Evolutionary conservation across 2,797 vertebrate genomes (phyloP), one percentile per base, ranked within the genome.

Genomic region (Periparus ater): DNA sequence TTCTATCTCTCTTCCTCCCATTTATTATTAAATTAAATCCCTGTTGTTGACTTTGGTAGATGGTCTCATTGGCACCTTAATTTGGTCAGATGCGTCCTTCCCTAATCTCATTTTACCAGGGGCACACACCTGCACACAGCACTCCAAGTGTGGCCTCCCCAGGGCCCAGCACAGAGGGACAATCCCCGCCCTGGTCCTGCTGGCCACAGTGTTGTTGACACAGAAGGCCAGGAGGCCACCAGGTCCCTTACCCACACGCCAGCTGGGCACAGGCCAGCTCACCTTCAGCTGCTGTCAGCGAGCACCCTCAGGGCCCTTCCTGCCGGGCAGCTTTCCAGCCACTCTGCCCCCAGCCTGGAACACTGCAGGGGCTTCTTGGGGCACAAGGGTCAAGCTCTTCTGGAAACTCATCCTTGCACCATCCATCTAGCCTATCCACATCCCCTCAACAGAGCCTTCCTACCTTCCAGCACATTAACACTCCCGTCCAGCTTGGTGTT

Each of bases 251-350:
- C 20, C 17, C 21, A 30, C 5, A 40, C 6, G 38, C 13, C 38
- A 40, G 38, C 5, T 60, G 7, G 20, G 10, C 6, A 30, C 17
- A 7, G 0, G 0, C 11, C 1, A 5, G 17, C 11, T 53, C 29
- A 6, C 1, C 0, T 30, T 53, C 1, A 2, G 20, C 53, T 3
- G 3, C 67, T 45, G 8, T 30, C 2, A 0, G 10, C 20, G 47
- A 34, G 47, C 4, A 47, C 3, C 1, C 1, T 11, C 25, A 61
- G 11, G 4, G 48, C 12, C 21, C 61, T 54, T 60, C 25, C 25
- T 1, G 1, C 34, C 25, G 19, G 53, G 25, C 45, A 74, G 8
- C 17, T 60, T 40, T 61, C 18, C 30, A 2, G 18, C 12, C 8
- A 5, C 30, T 61, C 54, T 74, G 15, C 6, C n/a, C 11, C 2